These are phyloP conservation scores for Drosophila borborema DNA, from an alignment of 2,888 invertebrate species.

Conservation along the genomic window DNA sequence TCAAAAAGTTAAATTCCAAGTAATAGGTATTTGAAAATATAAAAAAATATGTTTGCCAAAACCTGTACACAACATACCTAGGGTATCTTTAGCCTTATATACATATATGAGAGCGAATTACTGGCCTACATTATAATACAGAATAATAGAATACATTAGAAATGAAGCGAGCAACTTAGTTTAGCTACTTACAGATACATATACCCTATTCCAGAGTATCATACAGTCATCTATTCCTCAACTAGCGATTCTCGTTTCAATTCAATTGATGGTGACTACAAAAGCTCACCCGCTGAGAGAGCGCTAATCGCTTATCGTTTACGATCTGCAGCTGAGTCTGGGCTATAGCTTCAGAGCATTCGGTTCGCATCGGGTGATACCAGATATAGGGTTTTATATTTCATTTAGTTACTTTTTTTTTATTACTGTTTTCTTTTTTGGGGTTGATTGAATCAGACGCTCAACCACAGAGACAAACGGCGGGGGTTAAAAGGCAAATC, in stretches of 20 bases:
- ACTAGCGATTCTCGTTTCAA: slow-evolving; percentile 11
- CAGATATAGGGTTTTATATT: slow-evolving; percentile 31
- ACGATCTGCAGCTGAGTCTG: slow-evolving; percentile 57
- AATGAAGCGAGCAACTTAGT: neutral
- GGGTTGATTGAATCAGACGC: slow-evolving; percentile 40
- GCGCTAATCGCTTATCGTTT: slow-evolving; percentile 53
- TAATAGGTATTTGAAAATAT: too few species aligned
- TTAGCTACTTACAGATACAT: neutral
- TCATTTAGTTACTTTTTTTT: slow-evolving; percentile 2
- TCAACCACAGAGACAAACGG: slow-evolving; percentile 37
- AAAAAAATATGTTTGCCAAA: too few species aligned
- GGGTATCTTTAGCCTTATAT: too few species aligned
- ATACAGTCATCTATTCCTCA: neutral
- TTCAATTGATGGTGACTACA: slow-evolving; percentile 37
- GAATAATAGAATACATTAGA: neutral
- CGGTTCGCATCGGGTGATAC: slow-evolving; percentile 36
- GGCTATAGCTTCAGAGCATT: slow-evolving; percentile 26
- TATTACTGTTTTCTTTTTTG: slow-evolving; percentile 9
- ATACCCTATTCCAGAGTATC: neutral
- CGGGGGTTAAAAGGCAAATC: slow-evolving; percentile 28
- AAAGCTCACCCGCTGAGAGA: slow-evolving; percentile 30
- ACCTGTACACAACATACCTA: too few species aligned
- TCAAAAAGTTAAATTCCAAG: neutral
- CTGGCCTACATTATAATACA: too few species aligned
- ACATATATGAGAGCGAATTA: too few species aligned